Evolutionary conservation across 2,797 vertebrate genomes (phyloP), one percentile per base, ranked within the genome.

Genomic region (Coracias cyanogaster): DNA sequence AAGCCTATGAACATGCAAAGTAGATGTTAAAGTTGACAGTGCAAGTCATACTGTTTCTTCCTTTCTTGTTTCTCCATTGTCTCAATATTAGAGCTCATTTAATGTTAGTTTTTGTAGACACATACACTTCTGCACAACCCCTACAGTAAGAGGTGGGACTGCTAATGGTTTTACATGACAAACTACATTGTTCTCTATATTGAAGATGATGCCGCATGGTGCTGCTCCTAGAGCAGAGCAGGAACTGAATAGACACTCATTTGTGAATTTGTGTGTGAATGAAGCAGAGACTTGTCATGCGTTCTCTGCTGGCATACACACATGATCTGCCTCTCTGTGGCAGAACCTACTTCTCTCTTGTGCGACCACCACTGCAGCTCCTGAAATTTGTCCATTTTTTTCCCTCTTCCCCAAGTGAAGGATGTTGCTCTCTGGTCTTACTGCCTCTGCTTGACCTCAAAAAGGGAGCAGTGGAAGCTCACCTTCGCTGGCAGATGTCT

Each of bases 1-100:
- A 89, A 94, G 77, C 60, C 81, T 94, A n/a, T 88, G 89, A 77
- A 90, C 67, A 57, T 0, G 7, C 7, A 77, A 60, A 55, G 55
- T 17, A 90, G 77, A 74, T 43, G 89, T 87, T 74, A 76, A 76
- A 94, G 62, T 65, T 83, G 83, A 66, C 64, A 94, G 46, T 61
- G 12, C 64, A 72, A 83, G 37, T 71, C 0, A 0, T 33, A 21
- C 24, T 66, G 22, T 43, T 86, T 37, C 43, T 78, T 84, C 61
- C 11, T 74, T 71, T 66, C 39, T 88, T 88, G 8, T 74, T 93
- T 74, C 66, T 80, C 65, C 93, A 57, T 69, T 82, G 29, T n/a
- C 57, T 37, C 85, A 74, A 35, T 77, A 82, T 58, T 77, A 73
- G 24, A 82, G 14, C 18, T 90, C 55, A 9, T 77, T 84, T 89